These are phyloP conservation scores for Acromyrmex heyeri DNA, from an alignment of 1,140 invertebrate species.

Conservation along the genomic window DNA sequence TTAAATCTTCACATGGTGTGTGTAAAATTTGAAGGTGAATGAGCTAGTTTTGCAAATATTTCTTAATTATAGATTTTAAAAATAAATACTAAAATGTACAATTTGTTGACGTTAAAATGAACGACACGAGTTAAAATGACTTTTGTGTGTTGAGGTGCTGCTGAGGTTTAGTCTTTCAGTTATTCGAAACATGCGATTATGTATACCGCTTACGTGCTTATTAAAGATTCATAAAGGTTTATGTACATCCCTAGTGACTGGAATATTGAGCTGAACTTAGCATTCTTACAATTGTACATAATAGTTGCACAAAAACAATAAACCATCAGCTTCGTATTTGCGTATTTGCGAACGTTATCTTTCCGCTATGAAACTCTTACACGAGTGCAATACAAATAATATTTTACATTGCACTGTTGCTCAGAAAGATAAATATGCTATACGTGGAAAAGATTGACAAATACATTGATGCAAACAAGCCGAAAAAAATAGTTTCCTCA, in stretches of 20 bases:
- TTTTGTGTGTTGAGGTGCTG: neutral
- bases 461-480: neutral
- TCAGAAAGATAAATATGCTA: neutral
- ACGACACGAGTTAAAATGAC: neutral
- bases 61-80: neutral
- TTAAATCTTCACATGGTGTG: neutral
- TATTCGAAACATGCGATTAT: slow-evolving; percentile 1
- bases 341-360: neutral
- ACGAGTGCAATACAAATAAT: slow-evolving; percentile 8
- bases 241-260: slow-evolving; percentile 10
- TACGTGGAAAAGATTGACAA: neutral
- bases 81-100: no score
- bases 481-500: neutral
- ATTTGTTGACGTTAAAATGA: no score
- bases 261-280: slow-evolving; percentile 40
- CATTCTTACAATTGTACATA: neutral
- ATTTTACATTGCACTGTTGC: neutral
- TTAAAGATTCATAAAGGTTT: slow-evolving; percentile 42
- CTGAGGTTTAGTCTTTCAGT: slow-evolving; percentile 1
- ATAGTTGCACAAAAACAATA: neutral
- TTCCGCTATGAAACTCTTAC: neutral
- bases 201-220: neutral
- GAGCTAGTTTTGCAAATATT: neutral
- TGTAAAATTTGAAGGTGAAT: slow-evolving; percentile 21
- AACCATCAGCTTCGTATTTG: slow-evolving; percentile 11